Evolutionary conservation across 2,888 invertebrate genomes (phyloP).

Genomic region (Cremastinae sp.): DNA sequence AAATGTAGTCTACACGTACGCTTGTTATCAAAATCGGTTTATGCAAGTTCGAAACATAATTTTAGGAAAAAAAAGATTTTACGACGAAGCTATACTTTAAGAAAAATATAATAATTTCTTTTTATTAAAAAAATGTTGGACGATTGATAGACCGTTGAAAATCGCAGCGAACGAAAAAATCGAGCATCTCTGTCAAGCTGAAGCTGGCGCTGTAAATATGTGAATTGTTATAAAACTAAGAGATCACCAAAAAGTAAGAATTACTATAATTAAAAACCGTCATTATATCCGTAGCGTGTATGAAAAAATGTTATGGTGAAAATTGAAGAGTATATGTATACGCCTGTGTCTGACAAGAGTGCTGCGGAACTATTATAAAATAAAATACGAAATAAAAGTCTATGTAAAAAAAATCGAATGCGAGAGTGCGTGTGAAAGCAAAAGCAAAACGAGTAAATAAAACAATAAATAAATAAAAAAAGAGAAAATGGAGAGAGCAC

Average conservation of each 20-base stretch:
- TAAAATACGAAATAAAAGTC: too few relatives aligned
- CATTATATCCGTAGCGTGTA: constrained; percentile 55
- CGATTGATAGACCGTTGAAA: neutral
- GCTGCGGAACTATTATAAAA: too few relatives aligned
- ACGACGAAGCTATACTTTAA: too few relatives aligned
- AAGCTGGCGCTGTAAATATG: constrained; percentile 73
- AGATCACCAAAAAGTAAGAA: constrained; percentile 8
- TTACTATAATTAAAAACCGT: constrained; percentile 41
- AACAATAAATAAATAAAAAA: neutral
- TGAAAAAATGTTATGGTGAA: constrained; percentile 35
- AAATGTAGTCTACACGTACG: too few relatives aligned
- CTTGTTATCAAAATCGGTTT: too few relatives aligned
- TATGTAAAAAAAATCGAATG: too few relatives aligned
- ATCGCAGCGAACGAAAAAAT: constrained; percentile 61
- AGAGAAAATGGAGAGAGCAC: constrained; percentile 1
- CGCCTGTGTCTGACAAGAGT: too few relatives aligned
- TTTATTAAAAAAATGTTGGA: constrained; percentile 8
- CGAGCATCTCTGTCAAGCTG: constrained; percentile 62
- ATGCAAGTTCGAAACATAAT: too few relatives aligned
- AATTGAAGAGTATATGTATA: too few relatives aligned
- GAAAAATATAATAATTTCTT: too few relatives aligned
- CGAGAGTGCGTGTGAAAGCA: constrained; percentile 13
- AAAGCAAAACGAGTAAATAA: constrained; percentile 1
- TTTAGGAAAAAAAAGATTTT: neutral
- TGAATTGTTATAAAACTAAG: constrained; percentile 61